These are phyloP conservation scores for Syrphus vitripennis DNA, from an alignment of 2,888 invertebrate species.

Conservation along the genomic window DNA sequence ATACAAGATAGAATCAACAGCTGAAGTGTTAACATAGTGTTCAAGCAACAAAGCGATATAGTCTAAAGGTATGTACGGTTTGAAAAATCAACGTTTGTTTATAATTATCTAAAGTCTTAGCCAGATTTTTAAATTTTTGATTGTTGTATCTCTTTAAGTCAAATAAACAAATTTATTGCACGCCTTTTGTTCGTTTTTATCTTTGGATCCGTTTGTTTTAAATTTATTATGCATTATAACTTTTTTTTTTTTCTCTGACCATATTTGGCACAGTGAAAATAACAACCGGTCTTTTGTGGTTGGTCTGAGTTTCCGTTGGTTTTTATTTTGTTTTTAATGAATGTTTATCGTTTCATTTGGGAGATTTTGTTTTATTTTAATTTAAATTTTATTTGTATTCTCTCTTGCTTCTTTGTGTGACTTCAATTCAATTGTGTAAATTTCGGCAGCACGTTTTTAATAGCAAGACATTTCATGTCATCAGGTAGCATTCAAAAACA, in stretches of 20 bases:
- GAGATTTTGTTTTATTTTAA: not conserved
- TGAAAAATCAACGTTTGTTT: constrained; percentile 2
- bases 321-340: not conserved
- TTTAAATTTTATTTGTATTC: not conserved
- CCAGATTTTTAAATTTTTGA: constrained; percentile 14
- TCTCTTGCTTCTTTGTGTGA: not conserved
- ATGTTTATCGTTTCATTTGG: not conserved
- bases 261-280: constrained; percentile 37
- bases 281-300: constrained; percentile 54
- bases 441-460: not conserved
- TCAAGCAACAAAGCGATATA: not conserved
- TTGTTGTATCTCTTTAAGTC: not conserved
- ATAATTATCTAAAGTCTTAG: not conserved
- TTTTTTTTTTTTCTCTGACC: constrained; percentile 23
- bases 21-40: constrained; percentile 1
- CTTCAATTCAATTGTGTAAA: not conserved
- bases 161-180: constrained; percentile 34
- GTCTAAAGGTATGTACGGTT: constrained; percentile 36
- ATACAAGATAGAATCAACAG: constrained; percentile 43
- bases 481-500: not conserved
- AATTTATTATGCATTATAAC: not conserved
- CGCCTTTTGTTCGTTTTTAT: constrained; percentile 14
- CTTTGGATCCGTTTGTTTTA: not conserved
- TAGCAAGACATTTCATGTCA: not conserved
- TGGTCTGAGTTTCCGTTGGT: constrained; percentile 27